Evolutionary conservation across 2,888 invertebrate genomes (phyloP).

Genomic region (Sipha maydis): DNA sequence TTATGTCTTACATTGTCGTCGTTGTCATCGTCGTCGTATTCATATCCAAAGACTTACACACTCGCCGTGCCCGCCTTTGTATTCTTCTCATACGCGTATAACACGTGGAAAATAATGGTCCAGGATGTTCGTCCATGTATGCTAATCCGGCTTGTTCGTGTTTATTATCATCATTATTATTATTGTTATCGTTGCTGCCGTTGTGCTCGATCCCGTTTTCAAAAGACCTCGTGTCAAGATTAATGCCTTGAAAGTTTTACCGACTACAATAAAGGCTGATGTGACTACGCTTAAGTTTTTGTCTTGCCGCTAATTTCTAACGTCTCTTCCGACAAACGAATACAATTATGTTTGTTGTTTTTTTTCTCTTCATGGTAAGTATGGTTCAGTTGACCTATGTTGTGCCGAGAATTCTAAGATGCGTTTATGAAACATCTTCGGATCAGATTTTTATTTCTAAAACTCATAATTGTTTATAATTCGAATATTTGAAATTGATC

Average conservation of each 20-base stretch:
- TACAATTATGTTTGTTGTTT: neutral
- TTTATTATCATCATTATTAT: slow-evolving; percentile 10
- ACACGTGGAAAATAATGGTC: slow-evolving; percentile 6
- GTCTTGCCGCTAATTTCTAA: neutral
- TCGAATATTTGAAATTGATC: too few species aligned
- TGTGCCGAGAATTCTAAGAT: too few species aligned
- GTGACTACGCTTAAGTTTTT: slow-evolving; percentile 29
- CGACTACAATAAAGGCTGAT: slow-evolving; percentile 33
- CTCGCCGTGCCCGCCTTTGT: slow-evolving; percentile 15
- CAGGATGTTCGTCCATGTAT: slow-evolving; percentile 52
- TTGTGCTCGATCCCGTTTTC: slow-evolving; percentile 30
- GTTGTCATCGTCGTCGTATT: neutral
- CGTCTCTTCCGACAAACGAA: neutral
- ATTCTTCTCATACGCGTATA: neutral
- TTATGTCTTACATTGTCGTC: neutral
- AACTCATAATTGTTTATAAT: too few species aligned
- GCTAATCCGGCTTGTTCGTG: slow-evolving; percentile 40
- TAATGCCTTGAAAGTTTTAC: slow-evolving; percentile 49
- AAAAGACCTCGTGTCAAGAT: slow-evolving; percentile 52
- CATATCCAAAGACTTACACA: slow-evolving; percentile 13
- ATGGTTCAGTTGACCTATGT: too few species aligned
- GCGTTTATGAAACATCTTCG: too few species aligned
- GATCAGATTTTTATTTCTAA: too few species aligned
- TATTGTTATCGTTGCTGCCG: neutral
- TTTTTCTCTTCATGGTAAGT: neutral